Base-by-base conservation (phyloP, 2,113 vertebrate genomes). In the Phylloscopus trochiloides region DNA sequence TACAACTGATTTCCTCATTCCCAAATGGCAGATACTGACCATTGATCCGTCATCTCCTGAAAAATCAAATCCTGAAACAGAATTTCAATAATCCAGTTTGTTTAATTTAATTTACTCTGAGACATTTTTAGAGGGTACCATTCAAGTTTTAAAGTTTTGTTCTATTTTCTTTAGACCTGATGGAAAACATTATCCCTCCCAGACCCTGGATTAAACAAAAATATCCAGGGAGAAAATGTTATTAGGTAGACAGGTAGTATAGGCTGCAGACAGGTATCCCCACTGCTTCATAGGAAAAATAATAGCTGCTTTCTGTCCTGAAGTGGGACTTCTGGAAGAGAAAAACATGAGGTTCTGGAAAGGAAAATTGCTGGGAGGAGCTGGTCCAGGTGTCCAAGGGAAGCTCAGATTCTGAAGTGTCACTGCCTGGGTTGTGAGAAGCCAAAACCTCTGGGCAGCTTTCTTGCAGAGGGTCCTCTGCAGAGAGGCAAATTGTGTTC, bases 101-200 rank as follows among this genome's bases (percentile, higher is more conserved):
- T 34, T 94, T 80, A 32, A 73, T 84, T 77, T 70, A 17, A 63
- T 91, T 74, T 87, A 67, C 77, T 92, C 16, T 51, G 51, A 71
- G 48, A 29, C 2, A 36, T 36, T 66, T 29, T 68, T 72, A 76
- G n/a, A 40, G 11, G 50, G 11, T 31, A 25, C 8, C 26, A 51
- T 43, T 32, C 57, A 65, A 66, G 34, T 45, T 66, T 77, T 71
- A 70, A 3, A 42, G 24, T 51, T 88, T 67, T 61, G 19, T 65
- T 31, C 8, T 68, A 7, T 75, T 94, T 91, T 13, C 14, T 93
- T 81, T 52, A 52, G 74, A 67, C 2, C 2, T 63, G 65, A 55
- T 52, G 36, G 55, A 89, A 91, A 91, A 51, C 7, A 8, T 47
- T 48, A 25, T 29, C 59, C 12, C 11, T 45, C 47, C 17, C 43